Evolutionary conservation across 2,888 invertebrate species (phyloP), one percentile per base, ranked within the genome.

Genomic region (Zeuzera pyrina): DNA sequence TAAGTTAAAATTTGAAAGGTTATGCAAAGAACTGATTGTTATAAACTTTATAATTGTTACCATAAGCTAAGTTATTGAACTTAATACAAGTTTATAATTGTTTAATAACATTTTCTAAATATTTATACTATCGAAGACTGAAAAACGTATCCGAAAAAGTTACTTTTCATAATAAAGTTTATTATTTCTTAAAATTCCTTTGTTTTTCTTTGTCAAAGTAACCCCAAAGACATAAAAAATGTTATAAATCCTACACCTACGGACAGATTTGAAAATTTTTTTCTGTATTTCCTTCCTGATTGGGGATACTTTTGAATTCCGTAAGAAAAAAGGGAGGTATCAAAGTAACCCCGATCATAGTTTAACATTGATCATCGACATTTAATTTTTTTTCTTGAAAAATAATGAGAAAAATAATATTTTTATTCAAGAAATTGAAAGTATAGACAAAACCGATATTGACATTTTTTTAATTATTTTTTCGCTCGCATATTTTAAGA

Each of bases 101-200:
- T 23, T 23, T 23, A 23, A 23, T 23, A n/a, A 23, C 23, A 23
- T 23, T 23, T 23, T 23, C 23, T 23, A 23, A 23, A 23, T 23
- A 23, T 23, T 23, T 23, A 23, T 23, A 23, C 23, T 23, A 23
- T n/a, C 10, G 23, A 23, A 23, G 23, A 7, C 23, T 6, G 23
- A 7, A 23, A 23, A 23, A 5, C 23, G 10, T 23, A 10, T 23
- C 23, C 10, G 23, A 23, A 23, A 23, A 23, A 23, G 5, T 23
- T 23, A 23, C 23, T 23, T 23, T 23, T 23, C 23, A 23, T 23
- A 23, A 23, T 23, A 23, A 23, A n/a, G 23, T 23, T 23, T 3
- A 23, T 23, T 23, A n/a, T 23, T 23, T 23, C 23, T 8, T 23
- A 23, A 23, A 23, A 23, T 23, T 23, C 23, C 23, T 23, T 23